These are phyloP conservation scores for human (Homo sapiens) DNA, from an alignment of 2,113 vertebrate species.

Conservation along the genomic window DNA sequence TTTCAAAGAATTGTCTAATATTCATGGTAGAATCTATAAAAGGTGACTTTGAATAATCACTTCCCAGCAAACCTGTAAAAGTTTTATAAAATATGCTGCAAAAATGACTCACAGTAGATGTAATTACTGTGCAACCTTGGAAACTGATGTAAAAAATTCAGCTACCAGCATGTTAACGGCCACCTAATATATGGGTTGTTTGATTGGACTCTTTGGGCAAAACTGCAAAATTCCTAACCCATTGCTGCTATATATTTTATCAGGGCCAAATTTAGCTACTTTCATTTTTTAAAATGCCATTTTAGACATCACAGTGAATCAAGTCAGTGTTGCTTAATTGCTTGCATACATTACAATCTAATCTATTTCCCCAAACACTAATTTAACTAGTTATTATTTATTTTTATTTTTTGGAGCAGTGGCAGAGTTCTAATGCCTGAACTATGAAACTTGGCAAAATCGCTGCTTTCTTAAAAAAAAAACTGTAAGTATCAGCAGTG, in stretches of 20 bases:
- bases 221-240: slow-evolving; percentile 73
- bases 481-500: slow-evolving; percentile 51
- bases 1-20: slow-evolving; percentile 70
- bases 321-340: slow-evolving; percentile 74
- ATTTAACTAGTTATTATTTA: slow-evolving; percentile 71
- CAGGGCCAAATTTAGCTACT: slow-evolving; percentile 77
- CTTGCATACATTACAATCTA: slow-evolving; percentile 72
- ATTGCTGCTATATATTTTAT: slow-evolving; percentile 77
- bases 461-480: slow-evolving; percentile 66
- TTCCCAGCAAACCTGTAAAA: slow-evolving; percentile 74
- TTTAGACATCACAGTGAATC: slow-evolving; percentile 77
- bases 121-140: slow-evolving; percentile 71
- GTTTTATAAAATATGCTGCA: slow-evolving; percentile 76
- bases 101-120: slow-evolving; percentile 75
- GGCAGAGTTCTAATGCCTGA: slow-evolving; percentile 47
- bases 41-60: slow-evolving; percentile 77
- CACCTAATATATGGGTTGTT: slow-evolving; percentile 74
- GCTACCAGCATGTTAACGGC: slow-evolving; percentile 74
- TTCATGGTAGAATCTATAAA: slow-evolving; percentile 75
- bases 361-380: slow-evolving; percentile 72
- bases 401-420: slow-evolving; percentile 63
- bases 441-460: slow-evolving; percentile 66
- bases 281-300: slow-evolving; percentile 78
- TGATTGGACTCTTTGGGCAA: slow-evolving; percentile 75
- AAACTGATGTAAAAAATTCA: slow-evolving; percentile 74